A percentile compares a stretch with the other conserved stretches of the same genome.
Evolutionary conservation across 2,113 vertebrate species (phyloP).

Genomic region (Ursus arctos): DNA sequence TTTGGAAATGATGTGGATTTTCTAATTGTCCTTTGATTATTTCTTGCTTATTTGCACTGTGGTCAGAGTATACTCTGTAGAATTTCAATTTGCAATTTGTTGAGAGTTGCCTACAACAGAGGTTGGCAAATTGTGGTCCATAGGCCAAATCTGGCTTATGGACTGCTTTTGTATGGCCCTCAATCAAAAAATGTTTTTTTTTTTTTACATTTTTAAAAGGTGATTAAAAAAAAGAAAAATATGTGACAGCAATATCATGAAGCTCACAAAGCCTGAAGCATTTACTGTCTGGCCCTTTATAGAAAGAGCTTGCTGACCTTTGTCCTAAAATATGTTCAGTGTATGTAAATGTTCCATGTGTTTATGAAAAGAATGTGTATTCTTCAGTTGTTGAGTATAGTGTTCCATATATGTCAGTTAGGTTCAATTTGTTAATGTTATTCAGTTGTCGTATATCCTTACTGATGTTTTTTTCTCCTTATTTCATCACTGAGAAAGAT

Average conservation of each 20-base stretch:
- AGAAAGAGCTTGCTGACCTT: background rate
- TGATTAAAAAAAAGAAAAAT: background rate
- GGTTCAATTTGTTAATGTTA: background rate
- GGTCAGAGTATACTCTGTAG: background rate
- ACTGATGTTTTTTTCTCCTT: background rate
- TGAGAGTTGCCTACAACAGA: background rate
- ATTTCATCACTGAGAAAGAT: background rate
- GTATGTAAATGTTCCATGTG: background rate
- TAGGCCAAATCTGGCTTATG: background rate
- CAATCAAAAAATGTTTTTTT: background rate
- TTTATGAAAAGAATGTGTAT: background rate
- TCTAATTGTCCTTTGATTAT: constrained; percentile 29
- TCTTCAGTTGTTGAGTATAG: background rate
- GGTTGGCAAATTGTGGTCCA: background rate
- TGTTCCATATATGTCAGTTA: background rate
- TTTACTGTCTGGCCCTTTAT: background rate
- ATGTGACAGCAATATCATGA: background rate
- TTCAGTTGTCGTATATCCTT: background rate
- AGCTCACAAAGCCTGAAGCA: background rate
- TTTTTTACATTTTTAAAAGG: background rate
- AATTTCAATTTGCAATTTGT: background rate
- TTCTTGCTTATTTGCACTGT: constrained; percentile 4
- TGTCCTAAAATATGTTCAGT: background rate
- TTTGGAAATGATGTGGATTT: background rate
- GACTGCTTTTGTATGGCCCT: background rate